A percentile compares a stretch with the other conserved stretches of the same genome.
phyloP scores from a whole-genome alignment of 2,113 vertebrate genomes.

The Delphinus delphis region DNA sequence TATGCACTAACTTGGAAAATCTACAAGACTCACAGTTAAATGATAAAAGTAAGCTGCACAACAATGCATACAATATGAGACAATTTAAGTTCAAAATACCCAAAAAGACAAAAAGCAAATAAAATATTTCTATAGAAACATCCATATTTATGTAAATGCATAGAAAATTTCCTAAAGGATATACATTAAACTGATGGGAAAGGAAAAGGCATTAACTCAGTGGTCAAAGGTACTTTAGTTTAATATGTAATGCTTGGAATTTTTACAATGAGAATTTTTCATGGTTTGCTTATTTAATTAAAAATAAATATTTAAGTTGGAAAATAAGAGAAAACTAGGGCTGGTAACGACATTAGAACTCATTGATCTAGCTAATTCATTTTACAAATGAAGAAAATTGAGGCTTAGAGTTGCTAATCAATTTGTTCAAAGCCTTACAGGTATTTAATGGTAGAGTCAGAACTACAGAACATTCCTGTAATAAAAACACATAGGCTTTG shows the following conservation, averaged over 20 bases:
- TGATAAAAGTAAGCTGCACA: neutral
- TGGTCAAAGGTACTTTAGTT: neutral
- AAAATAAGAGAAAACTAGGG: neutral
- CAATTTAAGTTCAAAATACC: neutral
- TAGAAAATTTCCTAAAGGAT: neutral
- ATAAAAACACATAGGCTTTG: neutral
- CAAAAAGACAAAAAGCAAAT: neutral
- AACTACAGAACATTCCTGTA: neutral
- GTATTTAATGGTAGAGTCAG: neutral
- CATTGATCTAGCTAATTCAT: neutral
- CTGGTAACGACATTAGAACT: neutral
- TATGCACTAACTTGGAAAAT: neutral
- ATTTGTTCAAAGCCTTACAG: neutral
- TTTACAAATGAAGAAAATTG: constrained; percentile 21
- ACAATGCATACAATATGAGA: neutral
- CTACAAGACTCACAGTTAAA: neutral
- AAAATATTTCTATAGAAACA: neutral
- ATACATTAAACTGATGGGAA: neutral
- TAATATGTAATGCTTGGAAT: neutral
- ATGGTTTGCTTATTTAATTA: neutral
- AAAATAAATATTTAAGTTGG: constrained; percentile 36
- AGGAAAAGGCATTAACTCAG: neutral
- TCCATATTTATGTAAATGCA: neutral
- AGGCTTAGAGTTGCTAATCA: neutral
- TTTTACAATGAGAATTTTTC: neutral